Conservation (phyloP, 2,797 vertebrate genomes). For the Tangara arthus region DNA sequence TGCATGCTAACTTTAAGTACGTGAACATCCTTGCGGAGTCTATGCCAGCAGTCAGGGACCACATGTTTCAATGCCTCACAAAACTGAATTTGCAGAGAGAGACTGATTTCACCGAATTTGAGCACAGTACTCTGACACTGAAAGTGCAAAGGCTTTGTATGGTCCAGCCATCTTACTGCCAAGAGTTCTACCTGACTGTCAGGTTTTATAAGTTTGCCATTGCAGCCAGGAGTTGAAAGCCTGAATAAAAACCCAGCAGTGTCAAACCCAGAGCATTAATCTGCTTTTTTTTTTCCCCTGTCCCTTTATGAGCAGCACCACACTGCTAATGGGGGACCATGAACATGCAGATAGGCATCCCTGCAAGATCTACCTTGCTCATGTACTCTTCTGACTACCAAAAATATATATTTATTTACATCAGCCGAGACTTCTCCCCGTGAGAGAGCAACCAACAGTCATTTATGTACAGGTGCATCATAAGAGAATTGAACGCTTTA, state of each 20-base stretch:
- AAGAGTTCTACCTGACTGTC: not conserved
- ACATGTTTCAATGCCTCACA: not conserved
- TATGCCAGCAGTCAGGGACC: not conserved
- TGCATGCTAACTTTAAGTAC: not conserved
- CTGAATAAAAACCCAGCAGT: not conserved
- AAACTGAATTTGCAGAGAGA: not conserved
- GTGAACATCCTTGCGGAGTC: not conserved
- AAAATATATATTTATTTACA: not conserved
- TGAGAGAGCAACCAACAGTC: not conserved
- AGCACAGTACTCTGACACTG: not conserved
- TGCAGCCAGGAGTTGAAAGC: not conserved
- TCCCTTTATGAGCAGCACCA: not conserved
- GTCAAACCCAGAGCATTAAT: not conserved
- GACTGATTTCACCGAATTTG: not conserved
- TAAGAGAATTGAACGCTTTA: not conserved
- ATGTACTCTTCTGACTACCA: not conserved
- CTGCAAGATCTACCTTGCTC: not conserved
- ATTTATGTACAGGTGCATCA: not conserved
- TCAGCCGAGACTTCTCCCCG: not conserved
- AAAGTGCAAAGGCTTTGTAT: not conserved
- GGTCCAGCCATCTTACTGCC: not conserved
- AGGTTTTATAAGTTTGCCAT: not conserved
- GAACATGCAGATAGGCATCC: not conserved
- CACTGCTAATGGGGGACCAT: not conserved
- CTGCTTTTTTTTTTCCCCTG: not conserved